Evolutionary conservation across 2,797 vertebrate genomes (phyloP).

Genomic region (Poliocrania exsul): DNA sequence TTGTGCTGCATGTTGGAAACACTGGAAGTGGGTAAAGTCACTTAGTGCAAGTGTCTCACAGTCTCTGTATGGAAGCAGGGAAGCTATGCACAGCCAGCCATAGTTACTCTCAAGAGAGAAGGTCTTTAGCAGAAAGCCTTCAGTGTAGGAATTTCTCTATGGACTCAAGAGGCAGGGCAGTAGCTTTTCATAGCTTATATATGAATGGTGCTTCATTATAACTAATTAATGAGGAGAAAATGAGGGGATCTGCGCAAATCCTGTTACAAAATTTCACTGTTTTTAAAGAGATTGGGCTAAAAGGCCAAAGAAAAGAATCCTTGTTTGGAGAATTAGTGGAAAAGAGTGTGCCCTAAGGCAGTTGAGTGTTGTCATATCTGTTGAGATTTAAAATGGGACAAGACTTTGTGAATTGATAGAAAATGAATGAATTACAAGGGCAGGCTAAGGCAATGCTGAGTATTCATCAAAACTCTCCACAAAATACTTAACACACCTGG

Average conservation of each 20-base stretch:
- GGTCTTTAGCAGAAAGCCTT: background rate
- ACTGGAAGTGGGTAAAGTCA: background rate
- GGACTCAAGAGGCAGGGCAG: background rate
- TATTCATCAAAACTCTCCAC: background rate
- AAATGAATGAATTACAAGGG: background rate
- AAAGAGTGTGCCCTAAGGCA: background rate
- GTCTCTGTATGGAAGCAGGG: background rate
- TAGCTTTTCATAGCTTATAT: background rate
- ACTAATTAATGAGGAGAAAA: constrained; percentile 21
- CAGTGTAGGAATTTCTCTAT: background rate
- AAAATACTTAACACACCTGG: background rate
- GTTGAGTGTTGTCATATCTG: background rate
- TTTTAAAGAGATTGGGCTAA: constrained; percentile 12
- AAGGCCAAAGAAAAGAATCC: constrained; percentile 20
- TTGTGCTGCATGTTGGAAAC: background rate
- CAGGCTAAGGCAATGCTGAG: background rate
- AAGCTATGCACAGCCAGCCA: fast-evolving
- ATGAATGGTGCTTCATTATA: background rate
- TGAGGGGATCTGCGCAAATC: background rate
- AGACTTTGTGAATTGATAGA: background rate
- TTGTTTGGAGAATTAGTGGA: background rate
- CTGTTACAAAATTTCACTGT: background rate
- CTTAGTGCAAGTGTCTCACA: background rate
- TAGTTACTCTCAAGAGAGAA: background rate
- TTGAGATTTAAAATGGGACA: background rate